A percentile compares a stretch with the other conserved stretches of the same genome.
Evolutionary conservation across 1,140 invertebrate genomes (phyloP).

Genomic region (Cydia pomonella): DNA sequence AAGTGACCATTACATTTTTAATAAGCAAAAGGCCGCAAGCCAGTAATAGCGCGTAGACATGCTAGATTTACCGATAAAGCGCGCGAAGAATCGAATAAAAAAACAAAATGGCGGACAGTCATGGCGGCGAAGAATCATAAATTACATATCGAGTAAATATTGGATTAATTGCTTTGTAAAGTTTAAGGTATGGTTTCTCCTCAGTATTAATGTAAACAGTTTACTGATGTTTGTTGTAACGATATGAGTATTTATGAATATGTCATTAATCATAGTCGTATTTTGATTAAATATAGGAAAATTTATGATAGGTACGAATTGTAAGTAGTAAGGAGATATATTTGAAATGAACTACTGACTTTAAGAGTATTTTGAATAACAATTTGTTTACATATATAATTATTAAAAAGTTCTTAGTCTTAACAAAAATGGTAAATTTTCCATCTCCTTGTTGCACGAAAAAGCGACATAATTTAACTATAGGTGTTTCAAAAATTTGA

Average conservation of each 20-base stretch:
- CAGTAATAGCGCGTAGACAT: constrained; percentile 20
- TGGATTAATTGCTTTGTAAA: constrained; percentile 5
- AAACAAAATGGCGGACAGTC: constrained; percentile 44
- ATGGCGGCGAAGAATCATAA: constrained; percentile 39
- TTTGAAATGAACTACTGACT: not conserved
- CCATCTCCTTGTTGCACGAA: no score
- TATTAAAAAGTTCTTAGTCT: no score
- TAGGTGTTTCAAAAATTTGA: no score
- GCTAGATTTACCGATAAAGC: constrained; percentile 8
- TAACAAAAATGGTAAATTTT: no score
- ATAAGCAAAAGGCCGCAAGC: constrained; percentile 20
- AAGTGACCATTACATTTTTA: constrained; percentile 27
- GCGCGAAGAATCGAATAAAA: constrained; percentile 34
- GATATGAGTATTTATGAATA: not conserved
- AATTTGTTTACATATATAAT: no score
- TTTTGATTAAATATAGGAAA: not conserved
- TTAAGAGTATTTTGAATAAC: no score
- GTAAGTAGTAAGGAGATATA: not conserved
- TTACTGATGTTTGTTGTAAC: constrained; percentile 1
- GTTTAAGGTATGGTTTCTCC: not conserved
- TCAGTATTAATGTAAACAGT: constrained; percentile 9
- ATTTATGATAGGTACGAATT: not conserved
- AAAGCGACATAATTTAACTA: no score
- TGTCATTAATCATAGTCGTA: not conserved
- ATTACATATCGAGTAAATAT: not conserved